phyloP scores from a whole-genome alignment of 1,140 invertebrate species.

The Pararge aegeria region DNA sequence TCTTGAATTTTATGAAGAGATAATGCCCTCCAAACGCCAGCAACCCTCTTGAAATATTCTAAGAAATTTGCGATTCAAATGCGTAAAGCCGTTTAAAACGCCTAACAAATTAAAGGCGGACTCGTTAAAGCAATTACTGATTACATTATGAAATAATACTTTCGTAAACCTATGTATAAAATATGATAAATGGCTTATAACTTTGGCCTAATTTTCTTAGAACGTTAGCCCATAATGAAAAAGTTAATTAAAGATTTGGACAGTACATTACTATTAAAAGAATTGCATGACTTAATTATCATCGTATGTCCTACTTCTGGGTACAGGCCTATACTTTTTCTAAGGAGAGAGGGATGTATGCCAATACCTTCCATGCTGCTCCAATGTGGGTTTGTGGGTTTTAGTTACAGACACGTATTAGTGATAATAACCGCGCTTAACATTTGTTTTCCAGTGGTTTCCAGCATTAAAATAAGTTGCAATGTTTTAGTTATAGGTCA shows the following conservation, averaged over 20 bases:
- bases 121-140: conserved; percentile 77
- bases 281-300: no score
- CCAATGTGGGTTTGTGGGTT: no score
- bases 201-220: conserved; percentile 8
- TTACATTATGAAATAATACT: conserved; percentile 73
- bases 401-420: no score
- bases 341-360: no score
- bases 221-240: background rate
- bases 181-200: conserved; percentile 18
- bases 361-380: no score
- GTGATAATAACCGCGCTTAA: no score
- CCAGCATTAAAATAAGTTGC: no score
- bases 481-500: no score
- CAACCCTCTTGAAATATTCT: conserved; percentile 76
- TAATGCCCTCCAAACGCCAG: conserved; percentile 73
- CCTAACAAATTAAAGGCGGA: conserved; percentile 78
- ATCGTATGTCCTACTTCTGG: no score
- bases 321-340: no score
- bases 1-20: conserved; percentile 77
- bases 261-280: no score
- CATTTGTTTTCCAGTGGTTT: no score
- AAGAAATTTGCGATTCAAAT: conserved; percentile 80
- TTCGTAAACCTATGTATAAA: conserved; percentile 30
- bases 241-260: background rate
- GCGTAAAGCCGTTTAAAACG: conserved; percentile 77